These are phyloP conservation scores for Poliocrania exsul DNA, from an alignment of 2,797 vertebrate genomes.

Conservation along the genomic window DNA sequence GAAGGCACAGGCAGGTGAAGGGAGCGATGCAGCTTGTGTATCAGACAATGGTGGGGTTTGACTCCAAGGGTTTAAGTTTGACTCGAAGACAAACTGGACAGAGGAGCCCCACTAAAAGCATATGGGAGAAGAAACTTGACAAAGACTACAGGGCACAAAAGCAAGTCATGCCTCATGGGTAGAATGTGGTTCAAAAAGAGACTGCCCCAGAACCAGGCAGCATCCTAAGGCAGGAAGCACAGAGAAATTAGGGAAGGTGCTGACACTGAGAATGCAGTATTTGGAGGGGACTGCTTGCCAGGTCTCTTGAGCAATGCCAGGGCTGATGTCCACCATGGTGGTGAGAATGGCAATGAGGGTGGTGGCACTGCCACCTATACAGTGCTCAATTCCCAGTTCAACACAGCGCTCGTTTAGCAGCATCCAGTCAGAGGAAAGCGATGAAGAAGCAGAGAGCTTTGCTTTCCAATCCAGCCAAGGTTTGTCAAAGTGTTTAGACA, in stretches of 20 bases:
- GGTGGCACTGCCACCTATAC: background rate
- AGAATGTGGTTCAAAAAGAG: background rate
- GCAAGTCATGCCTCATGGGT: background rate
- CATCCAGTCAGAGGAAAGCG: background rate
- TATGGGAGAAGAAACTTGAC: background rate
- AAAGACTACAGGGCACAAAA: background rate
- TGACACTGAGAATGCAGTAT: background rate
- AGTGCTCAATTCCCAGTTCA: rapidly evolving
- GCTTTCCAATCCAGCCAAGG: background rate
- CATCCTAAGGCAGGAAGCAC: background rate
- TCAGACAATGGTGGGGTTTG: background rate
- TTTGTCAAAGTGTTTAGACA: background rate
- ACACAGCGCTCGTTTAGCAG: background rate
- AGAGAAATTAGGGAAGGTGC: background rate
- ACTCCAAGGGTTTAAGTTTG: background rate
- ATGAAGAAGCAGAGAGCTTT: background rate
- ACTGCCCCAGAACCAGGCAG: background rate
- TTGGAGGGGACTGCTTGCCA: background rate
- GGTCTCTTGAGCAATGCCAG: background rate
- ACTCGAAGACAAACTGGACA: background rate
- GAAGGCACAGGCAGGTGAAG: background rate
- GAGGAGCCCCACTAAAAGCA: background rate
- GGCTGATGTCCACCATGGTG: background rate
- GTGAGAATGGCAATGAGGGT: background rate
- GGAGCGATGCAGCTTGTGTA: background rate